Evolutionary conservation across 1,140 invertebrate species (phyloP).

Genomic region (Mycetomoellerius zeteki): DNA sequence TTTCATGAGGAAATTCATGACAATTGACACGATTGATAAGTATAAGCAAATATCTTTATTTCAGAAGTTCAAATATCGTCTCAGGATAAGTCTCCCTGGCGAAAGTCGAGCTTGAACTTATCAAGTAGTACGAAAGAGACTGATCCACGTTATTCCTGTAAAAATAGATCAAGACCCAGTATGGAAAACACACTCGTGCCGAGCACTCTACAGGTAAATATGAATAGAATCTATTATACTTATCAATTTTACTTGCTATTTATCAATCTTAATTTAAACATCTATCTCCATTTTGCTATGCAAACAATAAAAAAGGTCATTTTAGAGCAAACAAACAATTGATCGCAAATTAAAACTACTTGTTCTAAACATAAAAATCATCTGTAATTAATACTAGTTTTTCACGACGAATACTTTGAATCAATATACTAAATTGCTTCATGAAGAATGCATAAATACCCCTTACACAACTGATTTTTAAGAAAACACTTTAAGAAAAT

Average conservation of each 20-base stretch:
- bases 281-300: too few species aligned
- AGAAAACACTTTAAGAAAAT: too few species aligned
- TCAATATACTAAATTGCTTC: too few species aligned
- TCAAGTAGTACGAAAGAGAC: slow-evolving; percentile 89
- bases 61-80: slow-evolving; percentile 90
- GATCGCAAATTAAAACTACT: too few species aligned
- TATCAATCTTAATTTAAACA: neutral
- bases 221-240: neutral
- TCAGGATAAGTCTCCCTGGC: slow-evolving; percentile 91
- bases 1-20: neutral
- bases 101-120: slow-evolving; percentile 91
- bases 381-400: too few species aligned
- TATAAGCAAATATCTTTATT: slow-evolving; percentile 67
- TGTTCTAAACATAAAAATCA: too few species aligned
- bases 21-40: neutral
- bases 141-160: slow-evolving; percentile 86
- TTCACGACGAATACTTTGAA: too few species aligned
- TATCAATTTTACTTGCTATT: too few species aligned
- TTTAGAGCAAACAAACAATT: too few species aligned
- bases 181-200: slow-evolving; percentile 84
- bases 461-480: too few species aligned
- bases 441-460: too few species aligned
- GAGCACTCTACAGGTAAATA: slow-evolving; percentile 84
- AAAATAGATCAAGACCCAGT: slow-evolving; percentile 85
- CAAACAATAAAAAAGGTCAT: too few species aligned